Percentiles rank a stretch among this genome's conserved stretches.
Conservation (phyloP, 2,797 vertebrate genomes). For the Sphaeramia orbicularis region DNA sequence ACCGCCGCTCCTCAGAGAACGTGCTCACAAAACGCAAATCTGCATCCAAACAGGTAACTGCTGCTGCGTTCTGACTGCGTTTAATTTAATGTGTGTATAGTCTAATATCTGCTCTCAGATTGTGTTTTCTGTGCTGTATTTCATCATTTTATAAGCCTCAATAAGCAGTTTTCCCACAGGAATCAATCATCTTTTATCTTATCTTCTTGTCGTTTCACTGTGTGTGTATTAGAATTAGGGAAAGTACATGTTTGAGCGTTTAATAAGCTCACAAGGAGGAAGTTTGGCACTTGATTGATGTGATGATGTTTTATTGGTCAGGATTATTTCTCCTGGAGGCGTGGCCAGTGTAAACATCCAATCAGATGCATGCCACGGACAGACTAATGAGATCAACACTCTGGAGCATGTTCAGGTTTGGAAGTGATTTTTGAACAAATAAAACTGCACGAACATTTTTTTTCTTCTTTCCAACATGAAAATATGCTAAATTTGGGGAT, state of each 20-base stretch:
- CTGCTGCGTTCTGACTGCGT: neutral
- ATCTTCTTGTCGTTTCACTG: slow-evolving; percentile 22
- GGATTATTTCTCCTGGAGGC: slow-evolving; percentile 70
- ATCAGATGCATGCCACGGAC: slow-evolving; percentile 70
- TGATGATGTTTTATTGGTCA: slow-evolving; percentile 43
- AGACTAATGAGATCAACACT: slow-evolving; percentile 76
- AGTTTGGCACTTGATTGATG: slow-evolving; percentile 11
- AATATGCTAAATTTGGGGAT: neutral
- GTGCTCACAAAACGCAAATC: slow-evolving; percentile 55
- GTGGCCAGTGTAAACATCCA: slow-evolving; percentile 64
- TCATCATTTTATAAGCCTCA: neutral
- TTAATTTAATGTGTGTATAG: neutral
- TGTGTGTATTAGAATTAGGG: slow-evolving; percentile 5
- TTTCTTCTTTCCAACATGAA: neutral
- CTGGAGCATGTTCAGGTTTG: slow-evolving; percentile 80
- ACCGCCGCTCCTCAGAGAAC: slow-evolving; percentile 54
- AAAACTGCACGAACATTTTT: too few species aligned
- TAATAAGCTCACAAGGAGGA: too few species aligned
- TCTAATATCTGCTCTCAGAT: neutral
- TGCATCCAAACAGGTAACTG: slow-evolving; percentile 62
- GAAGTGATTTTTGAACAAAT: neutral
- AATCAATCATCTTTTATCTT: slow-evolving; percentile 18
- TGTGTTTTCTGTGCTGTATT: neutral
- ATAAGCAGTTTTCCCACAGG: neutral
- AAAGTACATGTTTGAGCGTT: neutral